A percentile compares a stretch with the other conserved stretches of the same genome.
Evolutionary conservation across 1,140 invertebrate genomes (phyloP).

Genomic region (Temnothorax longispinosus): DNA sequence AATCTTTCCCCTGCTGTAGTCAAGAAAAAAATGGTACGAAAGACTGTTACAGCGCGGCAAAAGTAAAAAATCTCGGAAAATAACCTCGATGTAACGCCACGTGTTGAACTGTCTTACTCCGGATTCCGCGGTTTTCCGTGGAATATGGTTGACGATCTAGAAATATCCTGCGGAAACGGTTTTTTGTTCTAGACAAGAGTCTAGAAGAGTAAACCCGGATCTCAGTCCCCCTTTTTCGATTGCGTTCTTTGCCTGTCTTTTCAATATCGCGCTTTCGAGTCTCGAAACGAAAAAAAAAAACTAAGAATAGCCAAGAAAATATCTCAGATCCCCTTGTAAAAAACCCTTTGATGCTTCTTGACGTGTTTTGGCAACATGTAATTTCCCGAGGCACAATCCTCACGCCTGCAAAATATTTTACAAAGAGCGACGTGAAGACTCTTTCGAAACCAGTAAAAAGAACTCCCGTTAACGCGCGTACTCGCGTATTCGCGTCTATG

Average conservation of each 20-base stretch:
- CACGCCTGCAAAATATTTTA: constrained; percentile 25
- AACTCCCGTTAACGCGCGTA: constrained; percentile 25
- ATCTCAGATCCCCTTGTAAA: not conserved
- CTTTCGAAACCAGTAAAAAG: not conserved
- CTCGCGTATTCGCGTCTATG: not conserved
- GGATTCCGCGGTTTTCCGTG: not conserved
- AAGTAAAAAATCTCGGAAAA: not conserved
- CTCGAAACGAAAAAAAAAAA: not conserved
- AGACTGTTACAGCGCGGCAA: not conserved
- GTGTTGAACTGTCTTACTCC: not conserved
- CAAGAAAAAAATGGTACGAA: not conserved
- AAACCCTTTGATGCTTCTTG: not conserved
- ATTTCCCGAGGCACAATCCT: constrained; percentile 13
- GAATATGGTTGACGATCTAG: not conserved
- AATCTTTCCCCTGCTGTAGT: not conserved
- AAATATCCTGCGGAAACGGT: constrained; percentile 6
- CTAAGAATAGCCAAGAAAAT: constrained; percentile 18
- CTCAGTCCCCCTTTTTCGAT: not conserved
- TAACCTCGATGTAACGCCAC: not conserved
- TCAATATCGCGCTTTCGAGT: constrained; percentile 11
- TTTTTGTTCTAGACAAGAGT: not conserved
- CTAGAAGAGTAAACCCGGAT: not conserved
- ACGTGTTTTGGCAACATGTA: constrained; percentile 31
- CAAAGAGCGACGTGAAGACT: constrained; percentile 12
- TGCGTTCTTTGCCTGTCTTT: not conserved